Percentiles rank a stretch among this genome's conserved stretches.
Conservation (phyloP, 2,888 invertebrate genomes). For the Chloroclysta siterata region DNA sequence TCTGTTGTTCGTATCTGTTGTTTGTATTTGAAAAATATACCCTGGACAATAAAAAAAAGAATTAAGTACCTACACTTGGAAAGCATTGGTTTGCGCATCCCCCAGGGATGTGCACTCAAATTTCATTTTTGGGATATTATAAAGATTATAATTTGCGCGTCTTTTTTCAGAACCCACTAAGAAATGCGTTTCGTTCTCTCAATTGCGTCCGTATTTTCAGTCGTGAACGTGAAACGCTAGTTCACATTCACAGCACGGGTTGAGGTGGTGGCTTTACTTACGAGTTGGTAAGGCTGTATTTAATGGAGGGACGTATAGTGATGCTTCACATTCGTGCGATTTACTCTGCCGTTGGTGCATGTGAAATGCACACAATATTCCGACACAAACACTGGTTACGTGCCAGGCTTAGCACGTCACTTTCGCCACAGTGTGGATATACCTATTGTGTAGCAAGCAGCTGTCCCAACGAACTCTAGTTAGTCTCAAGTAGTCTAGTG, state of each 20-base stretch:
- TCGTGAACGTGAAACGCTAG: neutral
- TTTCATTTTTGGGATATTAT: no score
- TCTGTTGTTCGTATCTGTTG: no score
- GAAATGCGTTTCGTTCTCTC: neutral
- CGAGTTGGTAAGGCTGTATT: neutral
- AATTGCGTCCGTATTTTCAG: neutral
- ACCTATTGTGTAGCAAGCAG: neutral
- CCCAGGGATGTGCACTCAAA: no score
- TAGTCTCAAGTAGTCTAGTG: neutral
- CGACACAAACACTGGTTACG: neutral
- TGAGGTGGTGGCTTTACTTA: neutral
- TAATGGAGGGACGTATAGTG: neutral
- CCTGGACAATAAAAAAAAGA: no score
- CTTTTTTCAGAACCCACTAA: neutral
- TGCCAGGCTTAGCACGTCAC: neutral
- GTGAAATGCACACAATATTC: neutral
- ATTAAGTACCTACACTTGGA: no score
- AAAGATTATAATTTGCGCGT: no score
- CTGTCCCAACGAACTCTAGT: neutral
- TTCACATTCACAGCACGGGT: neutral
- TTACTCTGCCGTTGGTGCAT: neutral
- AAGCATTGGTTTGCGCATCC: no score
- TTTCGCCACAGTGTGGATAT: neutral
- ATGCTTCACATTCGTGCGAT: slow-evolving; percentile 5
- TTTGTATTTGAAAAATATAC: no score